These are phyloP conservation scores for Pterostichus niger DNA, from an alignment of 2,888 invertebrate genomes.

Conservation along the genomic window DNA sequence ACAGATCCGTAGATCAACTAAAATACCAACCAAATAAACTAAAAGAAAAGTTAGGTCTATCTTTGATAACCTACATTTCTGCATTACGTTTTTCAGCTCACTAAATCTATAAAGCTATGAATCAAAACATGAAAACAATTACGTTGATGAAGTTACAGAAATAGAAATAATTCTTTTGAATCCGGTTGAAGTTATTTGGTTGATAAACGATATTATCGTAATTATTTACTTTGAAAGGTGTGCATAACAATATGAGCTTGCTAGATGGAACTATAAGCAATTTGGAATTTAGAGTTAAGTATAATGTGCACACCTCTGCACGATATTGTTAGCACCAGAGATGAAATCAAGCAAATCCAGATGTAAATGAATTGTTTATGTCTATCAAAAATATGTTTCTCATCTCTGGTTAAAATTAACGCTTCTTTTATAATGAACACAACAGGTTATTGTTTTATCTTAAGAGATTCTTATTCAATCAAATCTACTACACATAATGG, in stretches of 20 bases:
- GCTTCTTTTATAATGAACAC: conserved; percentile 60
- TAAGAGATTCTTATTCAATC: conserved; percentile 63
- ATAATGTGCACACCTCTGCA: conserved; percentile 7
- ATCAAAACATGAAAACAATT: conserved; percentile 33
- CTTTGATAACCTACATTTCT: conserved; percentile 28
- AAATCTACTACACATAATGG: conserved; percentile 55
- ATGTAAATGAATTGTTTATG: conserved; percentile 1
- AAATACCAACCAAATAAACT: conserved; percentile 54
- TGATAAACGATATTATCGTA: conserved; percentile 44
- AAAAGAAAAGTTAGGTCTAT: conserved; percentile 17
- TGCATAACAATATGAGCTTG: conserved; percentile 6
- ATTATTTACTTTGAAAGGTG: conserved; percentile 8
- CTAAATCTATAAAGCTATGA: conserved; percentile 51
- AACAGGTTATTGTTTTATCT: conserved; percentile 65
- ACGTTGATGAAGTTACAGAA: conserved; percentile 7
- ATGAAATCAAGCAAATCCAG: conserved; percentile 26
- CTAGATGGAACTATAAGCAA: not conserved
- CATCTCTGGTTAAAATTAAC: conserved; percentile 43
- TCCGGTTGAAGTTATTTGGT: conserved; percentile 51
- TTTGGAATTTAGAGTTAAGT: conserved; percentile 5
- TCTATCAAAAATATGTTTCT: conserved; percentile 23
- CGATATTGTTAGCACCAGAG: conserved; percentile 38
- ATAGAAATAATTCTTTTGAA: conserved; percentile 38
- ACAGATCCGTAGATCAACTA: conserved; percentile 49
- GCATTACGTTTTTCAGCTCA: conserved; percentile 41